Evolutionary conservation across 35 echinoderm and acorn worm species (phyloP).

Genomic region (Ophioderma brevispina): DNA sequence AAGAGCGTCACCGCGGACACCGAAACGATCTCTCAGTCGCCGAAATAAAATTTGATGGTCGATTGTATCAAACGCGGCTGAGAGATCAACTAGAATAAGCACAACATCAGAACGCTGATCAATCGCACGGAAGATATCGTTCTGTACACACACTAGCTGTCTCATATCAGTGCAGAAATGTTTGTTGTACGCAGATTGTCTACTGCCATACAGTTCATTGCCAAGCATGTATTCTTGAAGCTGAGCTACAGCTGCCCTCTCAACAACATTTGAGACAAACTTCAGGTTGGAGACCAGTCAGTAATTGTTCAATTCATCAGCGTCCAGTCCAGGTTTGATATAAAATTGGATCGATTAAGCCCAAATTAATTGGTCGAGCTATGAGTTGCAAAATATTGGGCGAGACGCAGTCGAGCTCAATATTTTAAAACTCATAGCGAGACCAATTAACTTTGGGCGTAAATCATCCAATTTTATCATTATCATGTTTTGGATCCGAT

Average conservation of each 20-base stretch:
- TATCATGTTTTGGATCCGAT: too few relatives aligned
- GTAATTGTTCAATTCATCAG: slow-evolving; percentile 26
- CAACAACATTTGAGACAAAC: slow-evolving; percentile 56
- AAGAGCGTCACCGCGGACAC: too few relatives aligned
- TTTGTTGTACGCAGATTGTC: slow-evolving; percentile 59
- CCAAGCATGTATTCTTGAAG: neutral
- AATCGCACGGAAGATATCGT: slow-evolving; percentile 32
- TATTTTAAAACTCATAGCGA: too few relatives aligned
- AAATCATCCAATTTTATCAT: too few relatives aligned
- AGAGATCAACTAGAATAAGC: slow-evolving; percentile 43
- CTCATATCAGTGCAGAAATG: slow-evolving; percentile 22
- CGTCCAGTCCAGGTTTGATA: slow-evolving; percentile 41
- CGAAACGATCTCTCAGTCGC: too few relatives aligned
- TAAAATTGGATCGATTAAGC: too few relatives aligned
- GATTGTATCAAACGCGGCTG: too few relatives aligned
- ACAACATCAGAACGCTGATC: slow-evolving; percentile 17
- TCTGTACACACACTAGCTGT: slow-evolving; percentile 18
- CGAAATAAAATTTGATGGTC: too few relatives aligned
- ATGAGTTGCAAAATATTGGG: too few relatives aligned
- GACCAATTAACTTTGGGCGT: too few relatives aligned
- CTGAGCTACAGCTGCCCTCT: slow-evolving; percentile 39
- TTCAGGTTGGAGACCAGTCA: slow-evolving; percentile 24
- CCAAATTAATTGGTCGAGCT: too few relatives aligned
- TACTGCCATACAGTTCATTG: slow-evolving; percentile 39
- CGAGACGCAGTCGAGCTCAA: too few relatives aligned